Percentiles rank a stretch among this genome's conserved stretches.
Conservation (phyloP, 2,888 invertebrate species). For the Pardosa pseudoannulata region DNA sequence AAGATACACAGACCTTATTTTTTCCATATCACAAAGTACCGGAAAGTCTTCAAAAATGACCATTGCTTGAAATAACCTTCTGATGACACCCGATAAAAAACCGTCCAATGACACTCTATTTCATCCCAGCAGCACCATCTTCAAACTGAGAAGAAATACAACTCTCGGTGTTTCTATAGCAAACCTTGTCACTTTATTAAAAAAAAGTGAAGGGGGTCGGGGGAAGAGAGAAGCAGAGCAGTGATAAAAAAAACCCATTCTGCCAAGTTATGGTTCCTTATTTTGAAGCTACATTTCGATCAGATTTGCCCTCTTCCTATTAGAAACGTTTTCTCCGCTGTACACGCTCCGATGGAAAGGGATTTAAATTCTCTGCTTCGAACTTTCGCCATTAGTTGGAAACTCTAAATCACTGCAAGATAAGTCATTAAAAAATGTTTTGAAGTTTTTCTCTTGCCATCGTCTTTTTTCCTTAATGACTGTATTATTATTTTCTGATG, state of each 20-base stretch:
- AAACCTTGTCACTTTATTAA: constrained; percentile 50
- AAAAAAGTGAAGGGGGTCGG: too few relatives aligned
- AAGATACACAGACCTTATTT: background rate
- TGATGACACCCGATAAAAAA: background rate
- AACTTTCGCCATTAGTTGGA: constrained; percentile 66
- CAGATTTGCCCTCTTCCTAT: constrained; percentile 20
- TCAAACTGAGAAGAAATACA: constrained; percentile 25
- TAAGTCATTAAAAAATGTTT: constrained; percentile 71
- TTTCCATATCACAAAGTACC: background rate
- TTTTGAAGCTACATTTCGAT: constrained; percentile 52
- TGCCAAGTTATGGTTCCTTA: constrained; percentile 43
- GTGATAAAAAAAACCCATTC: background rate
- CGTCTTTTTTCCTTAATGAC: constrained; percentile 36
- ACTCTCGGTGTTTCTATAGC: constrained; percentile 31
- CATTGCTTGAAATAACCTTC: background rate
- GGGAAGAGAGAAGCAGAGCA: background rate
- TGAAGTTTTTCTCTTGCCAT: constrained; percentile 19
- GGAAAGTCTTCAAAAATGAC: background rate
- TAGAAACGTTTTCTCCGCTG: background rate
- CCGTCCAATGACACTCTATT: constrained; percentile 8
- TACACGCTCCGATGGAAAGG: constrained; percentile 28
- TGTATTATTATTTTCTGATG: constrained; percentile 70
- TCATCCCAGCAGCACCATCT: background rate
- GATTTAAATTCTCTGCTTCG: constrained; percentile 58
- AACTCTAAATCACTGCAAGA: constrained; percentile 66